These are phyloP conservation scores for Clupea harengus DNA, from an alignment of 2,113 vertebrate genomes.

Conservation along the genomic window DNA sequence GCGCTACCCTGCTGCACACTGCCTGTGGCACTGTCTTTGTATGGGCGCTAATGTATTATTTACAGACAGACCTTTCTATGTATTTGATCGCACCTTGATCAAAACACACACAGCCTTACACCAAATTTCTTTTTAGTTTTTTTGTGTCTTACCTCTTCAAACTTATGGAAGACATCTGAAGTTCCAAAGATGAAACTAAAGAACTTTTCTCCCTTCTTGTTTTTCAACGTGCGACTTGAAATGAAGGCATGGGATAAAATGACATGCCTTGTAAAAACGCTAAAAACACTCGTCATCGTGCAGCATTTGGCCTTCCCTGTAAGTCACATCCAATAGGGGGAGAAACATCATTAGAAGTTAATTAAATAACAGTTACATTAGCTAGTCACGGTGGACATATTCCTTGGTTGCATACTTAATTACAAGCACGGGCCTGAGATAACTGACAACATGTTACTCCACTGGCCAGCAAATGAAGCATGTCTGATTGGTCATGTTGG, in stretches of 20 bases:
- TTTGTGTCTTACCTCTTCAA: constrained; percentile 25
- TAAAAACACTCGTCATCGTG: constrained; percentile 20
- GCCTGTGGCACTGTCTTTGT: constrained; percentile 56
- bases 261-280: neutral
- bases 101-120: constrained; percentile 54
- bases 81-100: constrained; percentile 69
- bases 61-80: constrained; percentile 58
- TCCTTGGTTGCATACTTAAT: constrained; percentile 85
- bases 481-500: constrained; percentile 90
- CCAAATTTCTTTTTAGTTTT: constrained; percentile 25
- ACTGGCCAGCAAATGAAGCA: constrained; percentile 84
- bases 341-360: constrained; percentile 53
- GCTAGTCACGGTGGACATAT: constrained; percentile 79
- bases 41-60: constrained; percentile 70
- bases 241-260: constrained; percentile 27
- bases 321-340: constrained; percentile 32
- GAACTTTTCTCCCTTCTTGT: constrained; percentile 50
- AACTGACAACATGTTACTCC: constrained; percentile 75
- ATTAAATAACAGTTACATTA: constrained; percentile 54
- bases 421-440: constrained; percentile 76
- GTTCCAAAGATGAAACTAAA: constrained; percentile 48
- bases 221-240: constrained; percentile 21
- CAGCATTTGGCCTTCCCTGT: constrained; percentile 34
- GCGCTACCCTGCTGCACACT: constrained; percentile 42
- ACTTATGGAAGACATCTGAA: constrained; percentile 29